Evolutionary conservation across 1,140 invertebrate species (phyloP), one percentile per base, ranked within the genome.

Genomic region (Aphis gossypii): DNA sequence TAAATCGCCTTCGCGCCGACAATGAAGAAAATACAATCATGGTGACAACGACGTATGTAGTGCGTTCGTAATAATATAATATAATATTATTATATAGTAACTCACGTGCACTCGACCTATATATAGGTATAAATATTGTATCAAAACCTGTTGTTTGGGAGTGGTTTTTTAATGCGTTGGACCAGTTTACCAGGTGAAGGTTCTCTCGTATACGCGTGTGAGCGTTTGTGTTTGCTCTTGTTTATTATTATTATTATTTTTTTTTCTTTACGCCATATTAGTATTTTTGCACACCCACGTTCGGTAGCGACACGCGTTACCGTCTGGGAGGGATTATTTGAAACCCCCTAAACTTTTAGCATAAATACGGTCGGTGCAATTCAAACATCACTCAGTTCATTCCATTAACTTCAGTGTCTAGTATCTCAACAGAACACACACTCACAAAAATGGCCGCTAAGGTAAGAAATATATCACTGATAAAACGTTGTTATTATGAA

Each of bases 171-270:
- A 90, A 90, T 60, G 21, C n/a, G 48, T 90, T 41, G 88, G 88
- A 90, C 88, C 88, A 90, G 88, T 90, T 90, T 90, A 90, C 51
- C 88, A 90, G 88, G 88, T 90, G 88, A 90, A 90, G 88, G 88
- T 90, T 90, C 88, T 90, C 41, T 90, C 46, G 56, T 30, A 54
- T 9, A 51, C 46, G 30, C 46, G 88, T 90, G 54, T 60, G 88
- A 56, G 88, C 51, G 87, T 88, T 25, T 38, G 46, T 51, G n/a
- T 86, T 51, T 88, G 87, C 48, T 89, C 84, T 90, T 90, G 87
- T 90, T 90, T 35, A 23, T 30, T 86, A 25, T 30, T 84, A 21
- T 44, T 41, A 38, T 83, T 25, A 46, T 86, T 35, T 41, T 56
- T 60, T 90, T 90, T 41, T 56, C 38, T 90, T 56, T 60, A 35